A percentile compares a stretch with the other conserved stretches of the same genome.
phyloP scores from a whole-genome alignment of 2,888 invertebrate genomes.

The Nomada hirtipes region DNA sequence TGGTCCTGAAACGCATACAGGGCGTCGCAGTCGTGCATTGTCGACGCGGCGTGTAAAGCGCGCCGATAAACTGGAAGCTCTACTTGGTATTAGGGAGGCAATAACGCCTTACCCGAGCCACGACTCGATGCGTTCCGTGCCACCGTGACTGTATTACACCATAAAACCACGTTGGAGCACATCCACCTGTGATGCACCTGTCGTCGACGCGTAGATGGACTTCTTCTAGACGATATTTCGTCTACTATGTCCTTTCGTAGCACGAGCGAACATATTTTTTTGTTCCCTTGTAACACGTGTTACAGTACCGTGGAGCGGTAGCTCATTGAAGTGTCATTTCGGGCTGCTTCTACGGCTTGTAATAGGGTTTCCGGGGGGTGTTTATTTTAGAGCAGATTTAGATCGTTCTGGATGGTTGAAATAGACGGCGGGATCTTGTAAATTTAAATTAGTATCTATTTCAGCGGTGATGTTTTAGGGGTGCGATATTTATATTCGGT shows the following conservation, averaged over 20 bases:
- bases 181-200: conserved; percentile 35
- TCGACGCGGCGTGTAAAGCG: conserved; percentile 66
- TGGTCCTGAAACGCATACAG: too few relatives aligned
- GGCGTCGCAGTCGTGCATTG: conserved; percentile 30
- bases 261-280: neutral
- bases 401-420: neutral
- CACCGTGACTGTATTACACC: conserved; percentile 64
- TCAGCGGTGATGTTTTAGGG: too few relatives aligned
- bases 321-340: neutral
- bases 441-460: too few relatives aligned
- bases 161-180: conserved; percentile 63
- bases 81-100: conserved; percentile 69
- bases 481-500: neutral
- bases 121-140: conserved; percentile 21
- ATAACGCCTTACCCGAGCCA: conserved; percentile 71
- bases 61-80: conserved; percentile 73
- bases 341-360: neutral
- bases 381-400: neutral
- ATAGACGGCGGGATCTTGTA: neutral
- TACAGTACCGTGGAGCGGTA: neutral
- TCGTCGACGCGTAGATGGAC: conserved; percentile 30
- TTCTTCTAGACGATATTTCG: conserved; percentile 28
- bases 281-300: neutral
- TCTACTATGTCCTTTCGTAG: neutral
- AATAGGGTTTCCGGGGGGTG: neutral